Percentiles rank a stretch among this genome's conserved stretches.
phyloP scores from a whole-genome alignment of 2,113 vertebrate species.

The Oncorhynchus clarkii region DNA sequence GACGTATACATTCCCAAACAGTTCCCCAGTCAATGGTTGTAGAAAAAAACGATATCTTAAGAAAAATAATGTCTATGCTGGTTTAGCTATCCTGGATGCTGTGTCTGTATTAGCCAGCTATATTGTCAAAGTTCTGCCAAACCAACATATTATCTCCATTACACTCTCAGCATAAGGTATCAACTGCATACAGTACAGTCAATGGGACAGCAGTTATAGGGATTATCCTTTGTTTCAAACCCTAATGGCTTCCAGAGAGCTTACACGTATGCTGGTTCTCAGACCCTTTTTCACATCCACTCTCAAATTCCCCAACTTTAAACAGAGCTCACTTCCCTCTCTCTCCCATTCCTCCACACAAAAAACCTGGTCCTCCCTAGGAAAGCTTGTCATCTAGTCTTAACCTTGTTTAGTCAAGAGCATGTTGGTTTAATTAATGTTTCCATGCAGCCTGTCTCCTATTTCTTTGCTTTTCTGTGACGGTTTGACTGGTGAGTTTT shows the following conservation, averaged over 20 bases:
- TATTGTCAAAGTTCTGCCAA: neutral
- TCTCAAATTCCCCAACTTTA: conserved; percentile 10
- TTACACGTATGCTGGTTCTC: conserved; percentile 3
- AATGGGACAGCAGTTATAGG: neutral
- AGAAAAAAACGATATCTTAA: neutral
- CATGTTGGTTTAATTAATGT: conserved; percentile 51
- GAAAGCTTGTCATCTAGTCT: conserved; percentile 9
- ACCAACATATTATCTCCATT: neutral
- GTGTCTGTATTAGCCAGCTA: neutral
- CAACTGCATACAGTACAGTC: neutral
- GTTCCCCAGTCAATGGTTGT: neutral
- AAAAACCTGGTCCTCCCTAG: conserved; percentile 10
- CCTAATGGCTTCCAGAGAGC: conserved; percentile 14
- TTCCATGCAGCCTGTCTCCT: conserved; percentile 34
- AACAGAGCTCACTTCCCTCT: neutral
- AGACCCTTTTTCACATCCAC: neutral
- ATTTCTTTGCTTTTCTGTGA: conserved; percentile 31
- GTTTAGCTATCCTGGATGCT: neutral
- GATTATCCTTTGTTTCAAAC: conserved; percentile 1
- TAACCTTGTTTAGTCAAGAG: conserved; percentile 36
- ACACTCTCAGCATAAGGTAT: neutral
- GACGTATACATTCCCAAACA: neutral
- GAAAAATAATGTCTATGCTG: neutral
- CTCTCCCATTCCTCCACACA: conserved; percentile 5
- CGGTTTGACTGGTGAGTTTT: conserved; percentile 36